Evolutionary conservation across 1,140 invertebrate genomes (phyloP).

Genomic region (Nilaparvata lugens): DNA sequence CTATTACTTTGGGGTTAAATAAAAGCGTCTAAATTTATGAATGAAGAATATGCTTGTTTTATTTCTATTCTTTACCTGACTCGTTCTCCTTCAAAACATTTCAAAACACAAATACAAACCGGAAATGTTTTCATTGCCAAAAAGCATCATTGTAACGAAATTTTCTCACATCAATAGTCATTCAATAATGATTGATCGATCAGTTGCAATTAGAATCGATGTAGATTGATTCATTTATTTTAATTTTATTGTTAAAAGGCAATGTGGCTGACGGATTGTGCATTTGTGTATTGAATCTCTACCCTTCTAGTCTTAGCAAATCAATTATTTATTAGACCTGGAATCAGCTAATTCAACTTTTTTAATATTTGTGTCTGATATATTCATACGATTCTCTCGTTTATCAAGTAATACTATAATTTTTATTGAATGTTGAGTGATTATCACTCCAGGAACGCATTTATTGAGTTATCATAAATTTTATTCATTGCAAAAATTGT

Average conservation of each 20-base stretch:
- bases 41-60: not conserved
- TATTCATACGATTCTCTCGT: too few relatives aligned
- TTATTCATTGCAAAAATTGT: too few relatives aligned
- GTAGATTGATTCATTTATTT: not conserved
- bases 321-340: too few relatives aligned
- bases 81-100: slow-evolving; percentile 4
- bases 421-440: too few relatives aligned
- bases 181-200: not conserved
- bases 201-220: not conserved
- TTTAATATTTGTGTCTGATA: too few relatives aligned
- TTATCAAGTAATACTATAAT: too few relatives aligned
- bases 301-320: slow-evolving; percentile 2
- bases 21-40: slow-evolving; percentile 2
- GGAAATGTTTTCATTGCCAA: slow-evolving; percentile 22
- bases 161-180: not conserved
- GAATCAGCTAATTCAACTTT: too few relatives aligned
- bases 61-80: not conserved
- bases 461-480: too few relatives aligned
- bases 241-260: slow-evolving; percentile 11
- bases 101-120: slow-evolving; percentile 25
- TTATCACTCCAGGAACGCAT: too few relatives aligned
- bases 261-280: slow-evolving; percentile 24
- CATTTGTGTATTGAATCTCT: slow-evolving; percentile 22
- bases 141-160: slow-evolving; percentile 9
- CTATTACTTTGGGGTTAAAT: slow-evolving; percentile 6